Evolutionary conservation across 2,113 vertebrate species (phyloP).

Genomic region (Oenanthe melanoleuca): DNA sequence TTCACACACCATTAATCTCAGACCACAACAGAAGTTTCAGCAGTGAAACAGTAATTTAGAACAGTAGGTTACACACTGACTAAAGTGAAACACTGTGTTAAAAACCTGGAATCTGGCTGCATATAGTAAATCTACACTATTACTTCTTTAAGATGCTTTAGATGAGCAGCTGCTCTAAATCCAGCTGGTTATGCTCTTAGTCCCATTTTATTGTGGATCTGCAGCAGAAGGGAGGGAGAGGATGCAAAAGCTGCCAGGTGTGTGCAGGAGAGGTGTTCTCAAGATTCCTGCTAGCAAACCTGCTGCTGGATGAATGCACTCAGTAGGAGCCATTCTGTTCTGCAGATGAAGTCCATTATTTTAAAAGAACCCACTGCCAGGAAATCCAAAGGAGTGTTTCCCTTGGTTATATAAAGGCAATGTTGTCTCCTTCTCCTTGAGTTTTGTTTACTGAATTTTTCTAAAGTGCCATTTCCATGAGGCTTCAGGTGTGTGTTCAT

Average conservation of each 20-base stretch:
- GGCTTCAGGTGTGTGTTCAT: fast-evolving
- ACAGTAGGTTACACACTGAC: not conserved
- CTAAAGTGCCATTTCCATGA: not conserved
- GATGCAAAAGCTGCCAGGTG: not conserved
- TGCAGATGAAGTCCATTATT: slow-evolving; percentile 33
- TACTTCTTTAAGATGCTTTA: not conserved
- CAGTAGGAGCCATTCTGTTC: not conserved
- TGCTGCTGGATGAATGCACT: not conserved
- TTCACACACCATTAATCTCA: slow-evolving; percentile 46
- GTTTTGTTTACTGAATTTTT: slow-evolving; percentile 12
- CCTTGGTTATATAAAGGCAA: not conserved
- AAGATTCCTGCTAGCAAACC: slow-evolving; percentile 9
- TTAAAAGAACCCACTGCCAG: slow-evolving; percentile 6
- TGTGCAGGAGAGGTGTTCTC: not conserved
- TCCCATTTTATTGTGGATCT: not conserved
- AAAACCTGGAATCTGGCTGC: slow-evolving; percentile 23
- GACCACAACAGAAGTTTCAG: not conserved
- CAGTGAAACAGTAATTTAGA: slow-evolving; percentile 43
- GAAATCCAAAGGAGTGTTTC: not conserved
- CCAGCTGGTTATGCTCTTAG: not conserved
- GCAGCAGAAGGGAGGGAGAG: not conserved
- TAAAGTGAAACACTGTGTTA: not conserved
- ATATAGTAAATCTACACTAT: not conserved
- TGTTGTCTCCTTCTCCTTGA: not conserved
- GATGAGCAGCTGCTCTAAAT: not conserved